Evolutionary conservation across 1,140 invertebrate species (phyloP), one percentile per base, ranked within the genome.

Genomic region (Drosophila triauraria): DNA sequence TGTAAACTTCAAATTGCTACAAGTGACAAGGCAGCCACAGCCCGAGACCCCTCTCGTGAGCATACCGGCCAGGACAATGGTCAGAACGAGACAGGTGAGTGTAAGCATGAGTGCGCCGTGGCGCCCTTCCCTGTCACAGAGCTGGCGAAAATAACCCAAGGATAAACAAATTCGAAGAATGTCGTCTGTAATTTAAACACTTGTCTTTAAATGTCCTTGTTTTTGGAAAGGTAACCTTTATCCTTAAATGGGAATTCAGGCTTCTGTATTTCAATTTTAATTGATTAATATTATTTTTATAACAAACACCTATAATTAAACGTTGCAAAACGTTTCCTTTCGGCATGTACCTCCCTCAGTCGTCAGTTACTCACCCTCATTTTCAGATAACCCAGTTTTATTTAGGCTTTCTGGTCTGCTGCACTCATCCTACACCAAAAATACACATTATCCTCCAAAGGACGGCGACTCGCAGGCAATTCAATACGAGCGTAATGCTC

Each of bases 1-100:
- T 88, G 84, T 88, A 88, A 88, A 88, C 84, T 88, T 88, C 84
- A 88, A 88, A 88, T 88, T 88, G 84, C 84, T 83, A 84, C 84
- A 80, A 75, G 72, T 80, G 65, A 88, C 84, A 84, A 62, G 68
- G 56, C 76, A 60, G 40, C 61, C 60, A 30, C 23, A 47, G 35
- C 27, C 51, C 50, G n/a, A 25, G 20, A 42, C 42, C 40, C 48
- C 20, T 25, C 8, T 2, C 30, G 35, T 40, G 20, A 42, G 63
- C n/a, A 27, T 65, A 20, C 40, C 17, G 25, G 32, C 27, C 38
- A 38, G 67, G 70, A 72, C 70, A 74, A 71, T 74, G 70, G 70
- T 60, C 64, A 57, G 64, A 46, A 23, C 58, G 20, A 59, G 58
- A 46, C 74, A 80, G 82, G 82, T 86, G 65, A 56, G 43, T 48